Conservation (phyloP, 2,888 invertebrate species). For the Fabriciana adippe region DNA sequence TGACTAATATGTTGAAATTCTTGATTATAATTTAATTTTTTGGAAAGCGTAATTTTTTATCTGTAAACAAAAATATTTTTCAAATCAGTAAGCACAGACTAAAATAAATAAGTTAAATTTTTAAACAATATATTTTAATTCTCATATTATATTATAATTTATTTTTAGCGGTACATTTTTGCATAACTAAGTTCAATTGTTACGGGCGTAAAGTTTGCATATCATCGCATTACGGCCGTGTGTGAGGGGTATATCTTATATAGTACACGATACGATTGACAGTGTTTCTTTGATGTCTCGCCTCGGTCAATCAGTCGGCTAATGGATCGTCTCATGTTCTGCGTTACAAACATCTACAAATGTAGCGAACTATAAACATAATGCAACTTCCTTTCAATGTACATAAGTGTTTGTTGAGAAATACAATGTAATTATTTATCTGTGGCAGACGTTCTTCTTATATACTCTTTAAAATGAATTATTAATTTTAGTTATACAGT, state of each 20-base stretch:
- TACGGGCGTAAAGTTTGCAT: neutral
- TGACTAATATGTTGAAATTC: too few relatives aligned
- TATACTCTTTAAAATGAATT: too few relatives aligned
- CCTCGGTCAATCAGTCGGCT: slow-evolving; percentile 23
- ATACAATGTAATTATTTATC: neutral
- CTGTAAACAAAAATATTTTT: too few relatives aligned
- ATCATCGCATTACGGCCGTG: neutral
- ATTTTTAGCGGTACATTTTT: too few relatives aligned
- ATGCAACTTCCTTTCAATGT: neutral
- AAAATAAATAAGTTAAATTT: too few relatives aligned
- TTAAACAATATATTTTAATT: too few relatives aligned
- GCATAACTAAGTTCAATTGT: too few relatives aligned
- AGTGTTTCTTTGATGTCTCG: slow-evolving; percentile 29
- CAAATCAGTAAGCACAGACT: too few relatives aligned
- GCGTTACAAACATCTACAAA: slow-evolving; percentile 12
- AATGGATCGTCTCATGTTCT: slow-evolving; percentile 15
- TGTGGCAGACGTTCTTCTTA: neutral
- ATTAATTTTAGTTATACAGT: too few relatives aligned
- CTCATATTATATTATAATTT: too few relatives aligned
- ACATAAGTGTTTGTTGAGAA: slow-evolving; percentile 6
- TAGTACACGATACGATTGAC: slow-evolving; percentile 18
- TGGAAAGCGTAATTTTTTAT: too few relatives aligned
- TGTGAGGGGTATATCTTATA: neutral
- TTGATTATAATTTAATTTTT: too few relatives aligned
- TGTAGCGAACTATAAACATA: slow-evolving; percentile 7